phyloP scores from a whole-genome alignment of 1,140 invertebrate species.

The Drosophila oshimai region DNA sequence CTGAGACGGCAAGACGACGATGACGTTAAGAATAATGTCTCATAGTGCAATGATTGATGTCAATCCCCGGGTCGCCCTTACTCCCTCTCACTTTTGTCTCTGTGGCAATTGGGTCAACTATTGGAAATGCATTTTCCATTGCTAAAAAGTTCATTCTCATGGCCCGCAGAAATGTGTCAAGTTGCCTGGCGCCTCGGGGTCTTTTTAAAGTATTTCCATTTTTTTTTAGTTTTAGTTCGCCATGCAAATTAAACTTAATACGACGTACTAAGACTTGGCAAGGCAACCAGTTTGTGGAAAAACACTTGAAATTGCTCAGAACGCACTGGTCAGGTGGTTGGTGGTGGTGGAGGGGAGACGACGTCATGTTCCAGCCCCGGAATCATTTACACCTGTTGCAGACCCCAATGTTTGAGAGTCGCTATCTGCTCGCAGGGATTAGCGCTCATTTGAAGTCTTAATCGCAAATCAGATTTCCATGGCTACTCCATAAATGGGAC shows the following conservation, averaged over 20 bases:
- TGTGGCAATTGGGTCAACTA: constrained; percentile 63
- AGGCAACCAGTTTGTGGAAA: constrained; percentile 51
- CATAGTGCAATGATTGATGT: constrained; percentile 69
- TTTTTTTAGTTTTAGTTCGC: constrained; percentile 8
- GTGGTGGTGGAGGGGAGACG: constrained; percentile 1
- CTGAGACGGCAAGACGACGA: constrained; percentile 15
- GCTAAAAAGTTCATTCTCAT: constrained; percentile 42
- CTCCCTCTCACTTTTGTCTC: background rate
- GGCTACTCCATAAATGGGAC: constrained; percentile 29
- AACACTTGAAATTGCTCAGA: constrained; percentile 45
- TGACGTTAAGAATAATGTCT: constrained; percentile 56
- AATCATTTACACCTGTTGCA: constrained; percentile 67
- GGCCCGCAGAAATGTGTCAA: constrained; percentile 65
- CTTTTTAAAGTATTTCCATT: constrained; percentile 29
- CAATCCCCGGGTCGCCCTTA: constrained; percentile 37
- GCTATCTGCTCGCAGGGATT: constrained; percentile 19
- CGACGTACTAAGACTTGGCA: constrained; percentile 39
- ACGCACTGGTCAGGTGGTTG: constrained; percentile 33
- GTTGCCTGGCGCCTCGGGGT: constrained; percentile 41
- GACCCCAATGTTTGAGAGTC: constrained; percentile 12
- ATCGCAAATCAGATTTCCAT: constrained; percentile 29
- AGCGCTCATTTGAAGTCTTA: constrained; percentile 39
- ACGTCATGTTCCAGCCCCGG: constrained; percentile 25
- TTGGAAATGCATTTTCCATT: constrained; percentile 31
- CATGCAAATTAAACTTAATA: constrained; percentile 70